Evolutionary conservation across 2,888 invertebrate genomes (phyloP), one percentile per base, ranked within the genome.

Genomic region (Oligia latruncula): DNA sequence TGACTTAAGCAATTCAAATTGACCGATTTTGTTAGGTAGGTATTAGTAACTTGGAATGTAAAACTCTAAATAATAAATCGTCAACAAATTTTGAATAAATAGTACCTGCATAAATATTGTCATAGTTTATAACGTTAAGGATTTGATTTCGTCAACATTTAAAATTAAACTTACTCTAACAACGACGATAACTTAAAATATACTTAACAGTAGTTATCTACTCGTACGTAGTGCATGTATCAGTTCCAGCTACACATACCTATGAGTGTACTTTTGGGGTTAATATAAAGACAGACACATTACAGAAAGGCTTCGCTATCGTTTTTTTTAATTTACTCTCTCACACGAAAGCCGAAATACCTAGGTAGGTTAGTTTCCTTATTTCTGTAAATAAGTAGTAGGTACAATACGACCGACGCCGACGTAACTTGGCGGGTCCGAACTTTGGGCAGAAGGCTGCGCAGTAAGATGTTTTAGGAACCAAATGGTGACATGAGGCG

Each of bases 71-170:
- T 52, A 40, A 17, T 29, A 29, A 77, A 70, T 72, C 20, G 43
- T 62, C 71, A 81, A 81, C 13, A 20, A 68, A 74, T 79, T 74
- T 82, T 20, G 77, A 89, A 85, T 77, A 78, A 83, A 84, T 86
- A 85, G 81, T 90, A 93, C 93, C 94, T 93, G 93, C 93, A 92
- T 89, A 90, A 85, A 93, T 93, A 93, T 93, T 93, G 93, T 93
- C 93, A 92, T 90, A 89, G 90, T 91, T 91, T 81, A 84, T 89
- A 80, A 87, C 82, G 77, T 88, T 79, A 87, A 87, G 81, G 81
- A 81, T 89, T 89, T 80, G 71, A 83, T 84, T 83, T 87, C 84
- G 80, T 85, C 74, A 86, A 87, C 82, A 84, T 84, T 87, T 84
- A 82, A 81, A 83, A 86, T 82, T 88, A 85, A 82, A 80, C 78